Base-by-base conservation (phyloP, 2,113 vertebrate species). In the Boulengerochromis microlepis region DNA sequence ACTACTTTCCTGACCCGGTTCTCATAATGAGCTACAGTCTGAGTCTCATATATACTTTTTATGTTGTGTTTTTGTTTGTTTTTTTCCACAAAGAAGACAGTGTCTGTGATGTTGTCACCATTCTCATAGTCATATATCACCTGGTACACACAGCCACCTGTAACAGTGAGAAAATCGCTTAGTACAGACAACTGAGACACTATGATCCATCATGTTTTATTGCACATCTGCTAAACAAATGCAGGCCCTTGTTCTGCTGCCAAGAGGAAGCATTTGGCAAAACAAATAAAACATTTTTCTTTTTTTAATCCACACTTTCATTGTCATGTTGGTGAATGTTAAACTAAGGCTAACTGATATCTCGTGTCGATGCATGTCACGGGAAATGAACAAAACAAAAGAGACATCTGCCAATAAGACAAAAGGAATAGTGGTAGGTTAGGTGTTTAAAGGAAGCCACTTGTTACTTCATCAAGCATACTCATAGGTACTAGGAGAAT, bases 91-190 rank as follows among this genome's bases (percentile, higher is more conserved):
- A 54, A 40, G 50, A 80, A 90, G 7, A 92, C 54, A 2, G 88
- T 5, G 16, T 89, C 80, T 2, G 66, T 71, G 29, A 87, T 78
- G 87, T 69, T 66, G 33, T 91, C 80, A 8, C 47, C 40, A 5
- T 85, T 90, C 74, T 91, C 89, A 10, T 87, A 91, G 83, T 92
- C 92, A 5, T 1, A 22, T 3, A 90, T 85, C 13, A 16, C 3
- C 87, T 94, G 91, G 26, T 31, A 42, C 5, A 83, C 83, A 19
- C 83, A 85, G 24, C 81, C 81, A 31, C 80, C 92, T 91, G 82
- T 10, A 86, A 80, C 31, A 64, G 61, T 78, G 12, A 81, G 26
- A 45, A 42, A 54, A 33, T 8, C 4, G 8, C 24, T 81, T 19
- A 47, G 13, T 3, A n/a, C 53, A 19, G 4, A 64, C 10, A 35